These are phyloP conservation scores for Pseudomyrmex concolor DNA, from an alignment of 1,140 invertebrate species.

Conservation along the genomic window DNA sequence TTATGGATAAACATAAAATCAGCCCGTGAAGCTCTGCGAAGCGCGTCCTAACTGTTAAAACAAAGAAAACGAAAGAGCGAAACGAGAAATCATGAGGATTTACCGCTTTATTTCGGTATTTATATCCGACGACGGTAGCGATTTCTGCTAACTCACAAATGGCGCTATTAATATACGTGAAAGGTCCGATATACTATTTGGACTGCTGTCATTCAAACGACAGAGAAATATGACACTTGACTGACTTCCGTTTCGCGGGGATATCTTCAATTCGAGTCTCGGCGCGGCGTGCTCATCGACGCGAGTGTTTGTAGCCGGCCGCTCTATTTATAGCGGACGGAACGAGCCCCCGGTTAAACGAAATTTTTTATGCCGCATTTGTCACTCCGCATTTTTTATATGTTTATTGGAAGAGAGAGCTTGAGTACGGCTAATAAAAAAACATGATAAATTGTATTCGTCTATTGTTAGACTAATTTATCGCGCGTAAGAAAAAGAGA, in stretches of 20 bases:
- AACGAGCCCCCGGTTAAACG: neutral
- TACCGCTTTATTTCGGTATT: neutral
- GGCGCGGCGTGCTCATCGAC: neutral
- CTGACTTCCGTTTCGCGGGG: neutral
- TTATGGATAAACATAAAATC: neutral
- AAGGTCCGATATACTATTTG: too few relatives aligned
- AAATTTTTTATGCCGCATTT: neutral
- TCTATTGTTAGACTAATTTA: too few relatives aligned
- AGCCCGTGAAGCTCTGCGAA: too few relatives aligned
- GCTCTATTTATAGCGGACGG: conserved; percentile 1
- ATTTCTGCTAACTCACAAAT: neutral
- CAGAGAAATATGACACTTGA: neutral
- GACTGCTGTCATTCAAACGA: neutral
- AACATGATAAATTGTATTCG: too few relatives aligned
- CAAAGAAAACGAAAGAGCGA: neutral
- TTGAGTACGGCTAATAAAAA: too few relatives aligned
- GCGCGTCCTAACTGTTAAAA: neutral
- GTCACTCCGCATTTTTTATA: neutral
- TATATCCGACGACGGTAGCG: neutral
- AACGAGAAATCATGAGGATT: neutral
- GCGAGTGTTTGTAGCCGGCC: neutral
- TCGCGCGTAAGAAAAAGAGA: too few relatives aligned
- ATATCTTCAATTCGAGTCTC: neutral
- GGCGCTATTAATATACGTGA: neutral
- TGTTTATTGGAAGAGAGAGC: too few relatives aligned